phyloP scores from a whole-genome alignment of 2,113 vertebrate genomes.

The Pteruthius melanotis region DNA sequence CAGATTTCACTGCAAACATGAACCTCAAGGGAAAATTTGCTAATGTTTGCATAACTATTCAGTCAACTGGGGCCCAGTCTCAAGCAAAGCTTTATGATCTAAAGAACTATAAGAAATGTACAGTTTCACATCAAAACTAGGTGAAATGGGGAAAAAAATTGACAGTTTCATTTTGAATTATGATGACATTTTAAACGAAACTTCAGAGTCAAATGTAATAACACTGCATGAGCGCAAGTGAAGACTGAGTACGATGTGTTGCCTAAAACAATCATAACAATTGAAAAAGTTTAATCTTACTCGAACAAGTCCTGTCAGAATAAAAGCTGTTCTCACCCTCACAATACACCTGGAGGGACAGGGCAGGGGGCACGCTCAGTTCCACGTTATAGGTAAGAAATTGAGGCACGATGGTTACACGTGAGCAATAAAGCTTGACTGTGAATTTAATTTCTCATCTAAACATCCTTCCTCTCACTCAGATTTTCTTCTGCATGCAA shows the following conservation, averaged over 20 bases:
- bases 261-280: not conserved
- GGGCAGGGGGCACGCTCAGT: not conserved
- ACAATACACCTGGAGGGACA: not conserved
- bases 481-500: not conserved
- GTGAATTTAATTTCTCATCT: not conserved
- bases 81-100: conserved; percentile 29
- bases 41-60: conserved; percentile 52
- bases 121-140: conserved; percentile 28
- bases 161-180: conserved; percentile 36
- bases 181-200: not conserved
- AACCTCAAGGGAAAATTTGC: conserved; percentile 55
- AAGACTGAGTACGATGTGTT: not conserved
- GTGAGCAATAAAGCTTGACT: not conserved
- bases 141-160: not conserved
- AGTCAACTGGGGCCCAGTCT: conserved; percentile 3
- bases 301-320: not conserved
- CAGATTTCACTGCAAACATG: conserved; percentile 40
- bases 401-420: not conserved
- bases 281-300: not conserved
- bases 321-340: not conserved
- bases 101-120: not conserved
- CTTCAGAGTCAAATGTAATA: not conserved
- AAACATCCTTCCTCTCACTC: not conserved
- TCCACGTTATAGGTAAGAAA: not conserved
- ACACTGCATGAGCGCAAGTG: accelerated